phyloP scores from a whole-genome alignment of 2,113 vertebrate genomes.

The Sylvia atricapilla region DNA sequence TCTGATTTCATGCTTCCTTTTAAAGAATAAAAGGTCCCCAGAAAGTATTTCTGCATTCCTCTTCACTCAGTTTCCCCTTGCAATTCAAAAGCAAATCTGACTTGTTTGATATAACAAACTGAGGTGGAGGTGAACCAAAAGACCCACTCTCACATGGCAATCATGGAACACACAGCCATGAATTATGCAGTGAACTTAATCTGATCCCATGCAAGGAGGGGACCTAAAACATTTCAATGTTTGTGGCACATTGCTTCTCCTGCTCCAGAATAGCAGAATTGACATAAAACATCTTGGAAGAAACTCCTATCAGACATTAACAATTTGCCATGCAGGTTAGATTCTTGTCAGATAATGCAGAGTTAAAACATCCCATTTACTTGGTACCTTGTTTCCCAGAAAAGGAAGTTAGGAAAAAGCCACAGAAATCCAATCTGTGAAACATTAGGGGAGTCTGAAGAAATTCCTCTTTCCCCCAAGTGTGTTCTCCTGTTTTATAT shows the following conservation, averaged over 20 bases:
- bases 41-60: conserved; percentile 42
- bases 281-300: conserved; percentile 50
- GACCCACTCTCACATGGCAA: conserved; percentile 12
- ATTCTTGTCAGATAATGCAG: conserved; percentile 57
- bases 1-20: conserved; percentile 55
- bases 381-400: conserved; percentile 65
- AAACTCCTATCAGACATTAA: conserved; percentile 52
- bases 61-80: conserved; percentile 7
- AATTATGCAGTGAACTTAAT: conserved; percentile 59
- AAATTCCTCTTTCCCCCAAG: conserved; percentile 72
- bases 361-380: conserved; percentile 63
- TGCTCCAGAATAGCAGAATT: background rate
- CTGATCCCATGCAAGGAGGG: background rate
- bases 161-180: background rate
- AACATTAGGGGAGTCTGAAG: conserved; percentile 70
- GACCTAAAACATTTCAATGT: background rate
- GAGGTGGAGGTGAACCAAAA: conserved; percentile 37
- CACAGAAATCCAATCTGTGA: conserved; percentile 76
- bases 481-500: conserved; percentile 79
- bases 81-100: conserved; percentile 26
- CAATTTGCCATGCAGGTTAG: conserved; percentile 54
- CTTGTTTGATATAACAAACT: conserved; percentile 1
- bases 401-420: conserved; percentile 63
- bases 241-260: background rate
- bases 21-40: conserved; percentile 40